Evolutionary conservation across 2,113 vertebrate genomes (phyloP), one percentile per base, ranked within the genome.

Genomic region (Sphaerodactylus townsendi): DNA sequence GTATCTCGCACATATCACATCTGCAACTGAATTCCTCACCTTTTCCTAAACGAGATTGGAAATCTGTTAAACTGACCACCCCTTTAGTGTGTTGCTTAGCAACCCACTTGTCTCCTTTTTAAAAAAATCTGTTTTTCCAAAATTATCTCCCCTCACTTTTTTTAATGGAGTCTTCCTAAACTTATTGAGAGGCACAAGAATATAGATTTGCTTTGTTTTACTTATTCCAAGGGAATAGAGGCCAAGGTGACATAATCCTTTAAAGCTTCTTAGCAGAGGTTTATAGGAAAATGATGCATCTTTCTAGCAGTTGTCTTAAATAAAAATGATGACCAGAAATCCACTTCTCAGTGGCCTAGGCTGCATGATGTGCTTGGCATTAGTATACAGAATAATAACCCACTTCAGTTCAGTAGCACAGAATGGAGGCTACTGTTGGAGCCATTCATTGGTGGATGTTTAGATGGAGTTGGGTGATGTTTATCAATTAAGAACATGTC

Each of bases 181-280:
- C 28, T 82, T 83, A 37, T 37, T 7, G 33, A 78, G 76, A 82
- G 30, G 15, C 53, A 21, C 28, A 14, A 76, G 17, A 53, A 50
- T 65, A 71, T 8, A 37, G 75, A 23, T 76, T 90, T 6, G n/a
- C 74, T 80, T 82, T 82, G 25, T 86, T 85, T 82, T 71, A 71
- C 19, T 76, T 86, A 82, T 79, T 85, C 48, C 33, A 77, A 75
- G 50, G 81, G 79, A 82, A n/a, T 15, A 81, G 50, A 87, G 46
- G 41, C 14, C n/a, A 8, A 19, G 39, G 37, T 53, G 87, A 66
- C 82, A 33, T 50, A 71, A 80, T 74, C 13, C 35, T 84, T 77
- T 72, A 86, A 82, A 50, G 28, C 83, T 85, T 25, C 25, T 48
- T 44, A 71, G 50, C 68, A 84, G 35, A 76, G 71, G 39, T 66